phyloP scores from a whole-genome alignment of 2,888 invertebrate genomes.

The Chymomyza amoena region DNA sequence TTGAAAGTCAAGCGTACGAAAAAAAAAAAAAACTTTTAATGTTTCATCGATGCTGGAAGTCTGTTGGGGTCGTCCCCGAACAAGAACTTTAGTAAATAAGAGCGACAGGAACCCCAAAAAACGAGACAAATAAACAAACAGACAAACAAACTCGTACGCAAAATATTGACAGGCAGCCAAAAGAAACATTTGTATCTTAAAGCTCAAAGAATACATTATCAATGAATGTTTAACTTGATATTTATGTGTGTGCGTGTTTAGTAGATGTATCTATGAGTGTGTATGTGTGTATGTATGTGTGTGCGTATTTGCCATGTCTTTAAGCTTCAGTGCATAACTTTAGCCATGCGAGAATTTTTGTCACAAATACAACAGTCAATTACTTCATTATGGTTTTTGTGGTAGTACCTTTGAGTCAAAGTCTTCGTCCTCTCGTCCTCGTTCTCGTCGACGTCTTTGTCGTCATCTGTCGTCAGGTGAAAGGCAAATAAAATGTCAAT shows the following conservation, averaged over 20 bases:
- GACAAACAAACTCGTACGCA: background rate
- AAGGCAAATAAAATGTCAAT: slow-evolving; percentile 72
- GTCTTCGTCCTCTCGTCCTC: slow-evolving; percentile 6
- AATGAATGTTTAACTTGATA: slow-evolving; percentile 29
- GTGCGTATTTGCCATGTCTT: slow-evolving; percentile 36
- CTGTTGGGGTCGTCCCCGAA: background rate
- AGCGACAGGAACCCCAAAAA: background rate
- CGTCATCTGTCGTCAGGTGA: slow-evolving; percentile 48
- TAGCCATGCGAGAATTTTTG: slow-evolving; percentile 21
- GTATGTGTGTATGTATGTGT: background rate
- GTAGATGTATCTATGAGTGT: slow-evolving; percentile 8
- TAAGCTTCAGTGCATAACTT: slow-evolving; percentile 23
- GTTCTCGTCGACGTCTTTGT: background rate
- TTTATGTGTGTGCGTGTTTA: slow-evolving; percentile 17
- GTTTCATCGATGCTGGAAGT: slow-evolving; percentile 39
- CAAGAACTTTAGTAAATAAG: slow-evolving; percentile 11
- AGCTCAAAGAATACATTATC: background rate
- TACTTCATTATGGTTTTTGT: slow-evolving; percentile 47
- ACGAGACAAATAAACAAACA: slow-evolving; percentile 1
- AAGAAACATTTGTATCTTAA: slow-evolving; percentile 1
- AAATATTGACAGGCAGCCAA: background rate
- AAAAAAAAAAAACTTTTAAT: slow-evolving; percentile 47
- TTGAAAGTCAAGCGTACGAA: slow-evolving; percentile 55
- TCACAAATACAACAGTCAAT: slow-evolving; percentile 43
- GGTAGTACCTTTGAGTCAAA: background rate